Percentiles rank a stretch among this genome's conserved stretches.
Conservation (phyloP, 1,140 invertebrate genomes). For the Pantala flavescens region DNA sequence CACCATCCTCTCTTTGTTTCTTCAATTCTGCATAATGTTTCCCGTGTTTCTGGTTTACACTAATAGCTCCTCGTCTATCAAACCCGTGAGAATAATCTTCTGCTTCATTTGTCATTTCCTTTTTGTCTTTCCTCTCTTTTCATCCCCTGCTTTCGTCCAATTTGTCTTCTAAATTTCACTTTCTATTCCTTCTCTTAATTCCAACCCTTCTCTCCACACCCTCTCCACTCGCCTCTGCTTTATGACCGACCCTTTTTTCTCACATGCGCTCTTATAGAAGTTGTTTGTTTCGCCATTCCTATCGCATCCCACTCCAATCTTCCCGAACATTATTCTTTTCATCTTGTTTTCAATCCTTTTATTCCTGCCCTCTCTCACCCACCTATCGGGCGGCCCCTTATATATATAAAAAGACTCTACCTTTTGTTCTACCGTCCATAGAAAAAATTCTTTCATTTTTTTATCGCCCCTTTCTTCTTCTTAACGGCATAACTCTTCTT, state of each 20-base stretch:
- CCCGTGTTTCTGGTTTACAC: no score
- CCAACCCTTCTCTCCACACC: background rate
- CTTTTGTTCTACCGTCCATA: background rate
- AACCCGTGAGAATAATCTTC: no score
- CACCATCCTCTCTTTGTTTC: no score
- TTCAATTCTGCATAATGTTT: no score
- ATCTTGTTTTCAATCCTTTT: background rate
- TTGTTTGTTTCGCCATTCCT: background rate
- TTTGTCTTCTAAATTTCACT: no score
- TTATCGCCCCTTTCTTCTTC: background rate
- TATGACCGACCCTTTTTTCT: background rate
- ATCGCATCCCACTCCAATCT: background rate
- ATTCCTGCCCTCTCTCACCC: background rate
- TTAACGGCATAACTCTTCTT: no score
- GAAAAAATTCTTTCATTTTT: conserved; percentile 6
- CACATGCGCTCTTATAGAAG: conserved; percentile 1
- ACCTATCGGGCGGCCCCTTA: background rate
- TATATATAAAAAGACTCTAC: background rate
- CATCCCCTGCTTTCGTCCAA: background rate
- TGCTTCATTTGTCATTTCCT: background rate
- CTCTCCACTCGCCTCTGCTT: background rate
- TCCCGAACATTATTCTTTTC: background rate
- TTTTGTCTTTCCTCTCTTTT: background rate
- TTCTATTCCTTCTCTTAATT: background rate
- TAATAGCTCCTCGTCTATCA: no score